Conservation (phyloP, 2,888 invertebrate species). For the Dyspetes luteomarginatus region DNA sequence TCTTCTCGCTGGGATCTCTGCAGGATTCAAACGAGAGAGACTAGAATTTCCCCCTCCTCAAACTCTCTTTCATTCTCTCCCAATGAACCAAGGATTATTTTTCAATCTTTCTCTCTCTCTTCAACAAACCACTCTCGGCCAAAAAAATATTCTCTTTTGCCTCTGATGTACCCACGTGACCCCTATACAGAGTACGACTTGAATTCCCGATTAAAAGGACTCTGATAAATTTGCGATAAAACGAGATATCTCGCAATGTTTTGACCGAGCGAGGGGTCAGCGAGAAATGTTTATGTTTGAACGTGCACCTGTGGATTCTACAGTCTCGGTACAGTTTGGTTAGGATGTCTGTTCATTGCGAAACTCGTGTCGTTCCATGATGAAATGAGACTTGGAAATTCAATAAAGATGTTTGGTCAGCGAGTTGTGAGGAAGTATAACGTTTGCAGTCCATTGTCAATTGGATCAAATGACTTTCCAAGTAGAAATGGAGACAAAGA, state of each 20-base stretch:
- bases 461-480: too few species aligned
- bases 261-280: slow-evolving; percentile 11
- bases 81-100: slow-evolving; percentile 51
- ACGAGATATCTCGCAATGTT: slow-evolving; percentile 54
- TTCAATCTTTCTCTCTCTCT: slow-evolving; percentile 34
- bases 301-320: slow-evolving; percentile 37
- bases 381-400: slow-evolving; percentile 19
- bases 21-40: slow-evolving; percentile 39
- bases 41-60: slow-evolving; percentile 46
- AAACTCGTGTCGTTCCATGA: slow-evolving; percentile 57
- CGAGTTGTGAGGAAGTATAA: too few species aligned
- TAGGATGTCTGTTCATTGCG: slow-evolving; percentile 64
- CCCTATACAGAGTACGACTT: slow-evolving; percentile 31
- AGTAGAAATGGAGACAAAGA: too few species aligned
- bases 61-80: slow-evolving; percentile 10
- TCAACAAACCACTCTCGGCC: background rate
- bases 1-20: slow-evolving; percentile 63
- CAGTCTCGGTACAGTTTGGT: slow-evolving; percentile 63
- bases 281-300: slow-evolving; percentile 34
- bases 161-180: background rate
- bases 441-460: too few species aligned
- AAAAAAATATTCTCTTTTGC: background rate
- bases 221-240: slow-evolving; percentile 79
- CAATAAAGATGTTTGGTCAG: too few species aligned
- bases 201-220: slow-evolving; percentile 70